These are phyloP conservation scores for Sclerurus mexicanus DNA, from an alignment of 2,113 vertebrate species.

Conservation along the genomic window DNA sequence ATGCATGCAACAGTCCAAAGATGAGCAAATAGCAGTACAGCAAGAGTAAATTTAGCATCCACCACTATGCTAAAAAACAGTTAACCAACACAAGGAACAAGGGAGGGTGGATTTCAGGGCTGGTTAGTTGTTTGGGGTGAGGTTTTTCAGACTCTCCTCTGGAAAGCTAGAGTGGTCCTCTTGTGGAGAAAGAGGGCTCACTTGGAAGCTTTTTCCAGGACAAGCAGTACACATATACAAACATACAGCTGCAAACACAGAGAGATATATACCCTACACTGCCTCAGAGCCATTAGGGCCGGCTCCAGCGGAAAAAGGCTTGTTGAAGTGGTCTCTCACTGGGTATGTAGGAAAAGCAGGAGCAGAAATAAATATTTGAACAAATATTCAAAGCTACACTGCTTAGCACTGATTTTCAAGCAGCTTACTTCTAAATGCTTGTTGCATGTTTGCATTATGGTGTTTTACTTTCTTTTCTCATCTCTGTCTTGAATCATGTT, in stretches of 20 bases:
- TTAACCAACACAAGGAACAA: background rate
- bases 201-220: background rate
- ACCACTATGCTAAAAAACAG: background rate
- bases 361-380: background rate
- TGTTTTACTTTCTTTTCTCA: background rate
- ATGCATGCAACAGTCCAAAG: background rate
- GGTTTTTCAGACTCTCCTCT: background rate
- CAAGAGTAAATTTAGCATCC: background rate
- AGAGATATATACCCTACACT: background rate
- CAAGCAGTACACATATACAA: background rate
- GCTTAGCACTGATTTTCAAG: background rate
- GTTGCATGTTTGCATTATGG: background rate
- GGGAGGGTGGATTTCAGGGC: background rate
- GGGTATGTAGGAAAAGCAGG: background rate
- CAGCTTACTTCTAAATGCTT: background rate
- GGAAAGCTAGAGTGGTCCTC: background rate
- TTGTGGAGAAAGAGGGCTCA: background rate
- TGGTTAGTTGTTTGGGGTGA: background rate
- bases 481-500: background rate
- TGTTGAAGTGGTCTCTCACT: background rate
- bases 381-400: background rate
- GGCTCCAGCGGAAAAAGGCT: background rate
- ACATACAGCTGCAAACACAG: background rate
- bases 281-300: background rate
- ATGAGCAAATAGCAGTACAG: background rate